A percentile compares a stretch with the other conserved stretches of the same genome.
These are phyloP conservation scores for Ferrisia virgata DNA, from an alignment of 2,888 invertebrate genomes.

Conservation along the genomic window DNA sequence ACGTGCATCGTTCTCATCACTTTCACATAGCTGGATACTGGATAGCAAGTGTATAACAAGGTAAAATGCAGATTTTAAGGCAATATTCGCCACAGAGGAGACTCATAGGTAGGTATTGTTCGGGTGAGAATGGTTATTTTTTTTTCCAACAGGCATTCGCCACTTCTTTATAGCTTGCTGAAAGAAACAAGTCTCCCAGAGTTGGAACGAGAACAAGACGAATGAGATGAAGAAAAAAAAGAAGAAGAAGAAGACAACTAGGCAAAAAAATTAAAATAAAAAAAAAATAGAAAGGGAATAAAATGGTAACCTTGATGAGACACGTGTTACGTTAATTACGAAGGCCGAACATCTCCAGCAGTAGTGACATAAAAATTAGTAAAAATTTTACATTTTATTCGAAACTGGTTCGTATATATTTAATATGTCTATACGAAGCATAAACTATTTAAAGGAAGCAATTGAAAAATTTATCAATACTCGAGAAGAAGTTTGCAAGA, in stretches of 20 bases:
- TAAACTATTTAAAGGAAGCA: too few relatives aligned
- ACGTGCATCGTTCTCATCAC: too few relatives aligned
- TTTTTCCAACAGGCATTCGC: neutral
- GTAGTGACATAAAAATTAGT: constrained; percentile 11
- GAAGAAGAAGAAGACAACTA: too few relatives aligned
- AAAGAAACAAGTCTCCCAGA: neutral
- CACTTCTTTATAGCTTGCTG: neutral
- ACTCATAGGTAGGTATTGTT: neutral
- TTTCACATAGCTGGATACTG: neutral
- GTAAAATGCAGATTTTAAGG: neutral
- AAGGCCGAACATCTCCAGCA: constrained; percentile 22
- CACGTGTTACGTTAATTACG: constrained; percentile 26
- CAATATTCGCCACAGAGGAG: neutral
- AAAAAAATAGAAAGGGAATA: neutral
- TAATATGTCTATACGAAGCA: too few relatives aligned
- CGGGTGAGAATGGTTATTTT: neutral
- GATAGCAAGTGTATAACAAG: neutral
- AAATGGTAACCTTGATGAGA: constrained; percentile 7
- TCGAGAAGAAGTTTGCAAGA: neutral
- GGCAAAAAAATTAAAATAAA: too few relatives aligned
- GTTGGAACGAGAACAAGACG: neutral
- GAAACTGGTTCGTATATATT: neutral
- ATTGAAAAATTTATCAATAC: neutral
- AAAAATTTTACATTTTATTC: neutral
- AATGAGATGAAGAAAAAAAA: neutral